A percentile compares a stretch with the other conserved stretches of the same genome.
Evolutionary conservation across 2,888 invertebrate species (phyloP).

Genomic region (Drosophila borealis): DNA sequence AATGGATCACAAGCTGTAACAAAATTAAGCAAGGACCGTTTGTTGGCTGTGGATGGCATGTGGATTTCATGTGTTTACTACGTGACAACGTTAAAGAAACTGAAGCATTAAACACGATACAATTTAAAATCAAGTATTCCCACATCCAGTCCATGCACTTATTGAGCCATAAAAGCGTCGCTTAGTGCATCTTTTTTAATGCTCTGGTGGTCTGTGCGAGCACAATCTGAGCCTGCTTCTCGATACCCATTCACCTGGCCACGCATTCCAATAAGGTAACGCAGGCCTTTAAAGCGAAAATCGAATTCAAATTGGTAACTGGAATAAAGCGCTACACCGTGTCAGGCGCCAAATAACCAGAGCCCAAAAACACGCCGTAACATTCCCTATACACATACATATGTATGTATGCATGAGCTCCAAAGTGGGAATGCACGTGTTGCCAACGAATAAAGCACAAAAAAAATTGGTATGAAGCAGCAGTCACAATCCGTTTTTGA

Average conservation of each 20-base stretch:
- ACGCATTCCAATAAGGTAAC: slow-evolving; percentile 10
- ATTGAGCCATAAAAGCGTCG: slow-evolving; percentile 43
- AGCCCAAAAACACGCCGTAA: slow-evolving; percentile 49
- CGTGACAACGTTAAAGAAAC: background rate
- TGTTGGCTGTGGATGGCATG: background rate
- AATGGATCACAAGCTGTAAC: background rate
- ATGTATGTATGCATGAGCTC: slow-evolving; percentile 2
- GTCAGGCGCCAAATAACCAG: slow-evolving; percentile 16
- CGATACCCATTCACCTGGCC: slow-evolving; percentile 10
- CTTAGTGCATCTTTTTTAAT: slow-evolving; percentile 19
- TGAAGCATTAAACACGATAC: background rate
- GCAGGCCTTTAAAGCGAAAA: slow-evolving; percentile 61
- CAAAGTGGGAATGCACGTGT: slow-evolving; percentile 58
- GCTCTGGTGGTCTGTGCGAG: background rate
- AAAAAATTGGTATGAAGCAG: slow-evolving; percentile 12
- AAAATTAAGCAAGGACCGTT: background rate
- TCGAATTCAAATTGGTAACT: slow-evolving; percentile 76
- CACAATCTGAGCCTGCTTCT: slow-evolving; percentile 21
- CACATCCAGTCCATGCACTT: slow-evolving; percentile 6
- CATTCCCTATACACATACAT: slow-evolving; percentile 33
- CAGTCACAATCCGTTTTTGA: slow-evolving; percentile 62
- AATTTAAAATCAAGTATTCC: slow-evolving; percentile 10
- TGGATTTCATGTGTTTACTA: background rate
- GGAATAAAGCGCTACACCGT: slow-evolving; percentile 55
- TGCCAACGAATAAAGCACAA: slow-evolving; percentile 34